Evolutionary conservation across 1,140 invertebrate genomes (phyloP).

Genomic region (Brachionus manjavacas): DNA sequence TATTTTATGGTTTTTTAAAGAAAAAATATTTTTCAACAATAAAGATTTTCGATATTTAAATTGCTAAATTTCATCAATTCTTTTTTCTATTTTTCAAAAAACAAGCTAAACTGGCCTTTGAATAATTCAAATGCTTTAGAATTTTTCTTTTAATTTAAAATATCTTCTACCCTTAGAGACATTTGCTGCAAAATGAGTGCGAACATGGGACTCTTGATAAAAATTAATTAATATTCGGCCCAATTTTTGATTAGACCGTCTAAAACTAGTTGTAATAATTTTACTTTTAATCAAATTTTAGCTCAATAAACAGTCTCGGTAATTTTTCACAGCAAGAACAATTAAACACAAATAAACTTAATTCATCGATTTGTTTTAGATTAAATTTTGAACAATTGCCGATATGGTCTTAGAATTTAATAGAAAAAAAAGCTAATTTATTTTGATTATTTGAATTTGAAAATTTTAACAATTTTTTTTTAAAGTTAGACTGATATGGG

Average conservation of each 20-base stretch:
- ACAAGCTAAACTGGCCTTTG: neutral
- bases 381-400: neutral
- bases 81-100: neutral
- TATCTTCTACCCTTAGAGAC: neutral
- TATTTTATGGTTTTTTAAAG: too few species aligned
- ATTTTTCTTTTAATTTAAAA: too few species aligned
- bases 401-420: neutral
- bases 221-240: neutral
- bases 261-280: constrained; percentile 6
- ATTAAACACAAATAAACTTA: neutral
- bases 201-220: neutral
- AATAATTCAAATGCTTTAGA: too few species aligned
- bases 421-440: neutral
- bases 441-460: neutral
- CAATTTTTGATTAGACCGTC: neutral
- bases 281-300: neutral
- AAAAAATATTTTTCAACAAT: too few species aligned
- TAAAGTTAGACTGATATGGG: neutral
- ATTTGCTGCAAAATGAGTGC: neutral
- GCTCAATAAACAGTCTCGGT: neutral
- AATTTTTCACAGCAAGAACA: neutral
- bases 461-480: neutral
- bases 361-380: neutral
- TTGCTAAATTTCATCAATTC: too few species aligned
- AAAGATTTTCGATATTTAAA: too few species aligned